These are phyloP conservation scores for Melanophora roralis DNA, from an alignment of 2,888 invertebrate genomes.

Conservation along the genomic window DNA sequence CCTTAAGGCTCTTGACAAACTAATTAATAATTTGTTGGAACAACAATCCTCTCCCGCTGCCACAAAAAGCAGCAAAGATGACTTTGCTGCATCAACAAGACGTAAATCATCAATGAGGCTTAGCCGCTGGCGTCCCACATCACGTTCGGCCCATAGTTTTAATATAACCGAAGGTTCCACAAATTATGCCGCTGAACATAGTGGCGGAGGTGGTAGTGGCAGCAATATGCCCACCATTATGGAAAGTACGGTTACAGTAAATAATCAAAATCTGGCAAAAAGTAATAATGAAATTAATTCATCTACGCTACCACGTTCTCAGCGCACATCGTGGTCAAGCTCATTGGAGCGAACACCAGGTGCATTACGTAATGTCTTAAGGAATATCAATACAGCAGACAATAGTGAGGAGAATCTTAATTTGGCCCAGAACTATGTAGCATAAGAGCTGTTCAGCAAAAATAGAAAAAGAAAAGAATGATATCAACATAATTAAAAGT, in stretches of 20 bases:
- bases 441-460: constrained; percentile 56
- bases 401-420: constrained; percentile 73
- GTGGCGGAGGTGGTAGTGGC: constrained; percentile 12
- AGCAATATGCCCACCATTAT: constrained; percentile 64
- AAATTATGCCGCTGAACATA: constrained; percentile 31
- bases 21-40: constrained; percentile 81
- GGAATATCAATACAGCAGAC: constrained; percentile 64
- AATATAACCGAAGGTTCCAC: constrained; percentile 62
- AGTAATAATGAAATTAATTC: constrained; percentile 40
- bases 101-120: constrained; percentile 71
- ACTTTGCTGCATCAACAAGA: constrained; percentile 20
- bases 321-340: constrained; percentile 67
- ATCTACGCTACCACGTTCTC: constrained; percentile 36
- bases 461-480: too few relatives aligned
- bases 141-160: constrained; percentile 75
- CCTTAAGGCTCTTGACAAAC: constrained; percentile 81
- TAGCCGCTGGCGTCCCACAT: constrained; percentile 75
- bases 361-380: constrained; percentile 73
- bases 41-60: constrained; percentile 67
- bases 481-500: too few relatives aligned
- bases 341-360: constrained; percentile 70
- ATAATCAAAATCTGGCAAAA: constrained; percentile 42
- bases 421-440: constrained; percentile 72
- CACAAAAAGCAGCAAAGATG: neutral
- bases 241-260: constrained; percentile 54